Percentiles rank a stretch among this genome's conserved stretches.
Evolutionary conservation across 2,113 vertebrate species (phyloP).

Genomic region (Condylura cristata): DNA sequence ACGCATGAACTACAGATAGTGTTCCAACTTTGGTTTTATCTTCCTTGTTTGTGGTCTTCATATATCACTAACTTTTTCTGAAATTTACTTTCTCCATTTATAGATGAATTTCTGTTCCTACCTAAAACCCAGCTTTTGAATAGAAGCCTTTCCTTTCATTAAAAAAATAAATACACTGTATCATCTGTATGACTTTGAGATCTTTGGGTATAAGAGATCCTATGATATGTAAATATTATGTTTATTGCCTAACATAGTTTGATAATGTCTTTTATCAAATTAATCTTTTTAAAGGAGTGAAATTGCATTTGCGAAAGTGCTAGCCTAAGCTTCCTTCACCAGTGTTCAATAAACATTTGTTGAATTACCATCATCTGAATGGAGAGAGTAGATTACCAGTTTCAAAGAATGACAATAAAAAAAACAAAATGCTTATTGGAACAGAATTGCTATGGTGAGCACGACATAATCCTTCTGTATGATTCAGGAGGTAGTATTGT

Average conservation of each 20-base stretch:
- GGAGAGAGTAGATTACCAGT: neutral
- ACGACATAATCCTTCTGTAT: neutral
- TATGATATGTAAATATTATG: conserved; percentile 24
- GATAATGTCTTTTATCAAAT: conserved; percentile 36
- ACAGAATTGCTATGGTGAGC: neutral
- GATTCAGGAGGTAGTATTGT: neutral
- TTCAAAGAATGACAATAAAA: neutral
- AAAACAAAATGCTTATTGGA: neutral
- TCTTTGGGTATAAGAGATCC: neutral
- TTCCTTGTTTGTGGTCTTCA: neutral
- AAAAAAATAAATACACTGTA: neutral
- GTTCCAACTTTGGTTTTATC: neutral
- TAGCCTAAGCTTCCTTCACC: neutral
- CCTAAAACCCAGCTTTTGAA: neutral
- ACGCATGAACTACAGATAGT: neutral
- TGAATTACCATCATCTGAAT: neutral
- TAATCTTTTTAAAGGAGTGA: conserved; percentile 22
- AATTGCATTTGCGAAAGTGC: conserved; percentile 6
- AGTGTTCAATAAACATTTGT: neutral
- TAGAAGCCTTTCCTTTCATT: conserved; percentile 26
- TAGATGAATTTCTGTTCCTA: neutral
- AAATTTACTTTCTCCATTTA: neutral
- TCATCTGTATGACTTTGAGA: neutral
- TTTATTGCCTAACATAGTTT: conserved; percentile 4
- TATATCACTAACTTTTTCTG: neutral